Percentiles rank a stretch among this genome's conserved stretches.
Conservation (phyloP, 1,140 invertebrate genomes). For the Tenebrio molitor region DNA sequence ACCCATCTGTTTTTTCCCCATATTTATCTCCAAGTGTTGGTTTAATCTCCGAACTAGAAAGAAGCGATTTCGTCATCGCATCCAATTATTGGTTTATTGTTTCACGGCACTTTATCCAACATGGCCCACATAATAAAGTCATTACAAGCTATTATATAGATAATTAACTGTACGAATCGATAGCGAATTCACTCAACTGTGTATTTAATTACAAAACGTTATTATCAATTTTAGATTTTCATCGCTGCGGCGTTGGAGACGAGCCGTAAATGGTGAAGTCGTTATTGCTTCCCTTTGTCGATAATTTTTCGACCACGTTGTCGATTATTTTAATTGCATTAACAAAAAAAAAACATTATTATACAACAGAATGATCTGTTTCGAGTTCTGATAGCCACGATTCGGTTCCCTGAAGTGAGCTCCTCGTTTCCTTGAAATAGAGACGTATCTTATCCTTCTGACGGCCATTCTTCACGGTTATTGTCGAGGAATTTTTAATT, state of each 20-base stretch:
- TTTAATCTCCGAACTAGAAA: constrained; percentile 36
- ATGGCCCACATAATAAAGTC: constrained; percentile 45
- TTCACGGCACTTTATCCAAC: constrained; percentile 29
- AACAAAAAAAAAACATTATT: constrained; percentile 10
- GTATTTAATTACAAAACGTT: constrained; percentile 48
- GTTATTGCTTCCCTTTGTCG: constrained; percentile 5
- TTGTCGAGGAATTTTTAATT: constrained; percentile 36
- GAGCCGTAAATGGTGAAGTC: constrained; percentile 33
- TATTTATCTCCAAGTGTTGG: constrained; percentile 35
- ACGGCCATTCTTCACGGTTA: constrained; percentile 25
- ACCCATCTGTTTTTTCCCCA: constrained; percentile 38
- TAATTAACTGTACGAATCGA: constrained; percentile 45
- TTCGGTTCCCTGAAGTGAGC: constrained; percentile 28
- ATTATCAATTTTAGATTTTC: constrained; percentile 49
- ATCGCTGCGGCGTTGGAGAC: constrained; percentile 26
- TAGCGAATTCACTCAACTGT: constrained; percentile 38
- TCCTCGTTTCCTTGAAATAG: constrained; percentile 37
- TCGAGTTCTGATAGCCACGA: not conserved
- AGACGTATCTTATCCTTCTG: constrained; percentile 29
- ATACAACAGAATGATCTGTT: not conserved
- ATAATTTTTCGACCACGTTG: constrained; percentile 1
- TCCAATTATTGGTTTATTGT: constrained; percentile 34
- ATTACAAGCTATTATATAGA: constrained; percentile 48
- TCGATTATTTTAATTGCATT: constrained; percentile 21
- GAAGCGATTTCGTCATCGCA: constrained; percentile 10